Evolutionary conservation across 2,888 invertebrate genomes (phyloP).

Genomic region (Anagyrus pseudococci): DNA sequence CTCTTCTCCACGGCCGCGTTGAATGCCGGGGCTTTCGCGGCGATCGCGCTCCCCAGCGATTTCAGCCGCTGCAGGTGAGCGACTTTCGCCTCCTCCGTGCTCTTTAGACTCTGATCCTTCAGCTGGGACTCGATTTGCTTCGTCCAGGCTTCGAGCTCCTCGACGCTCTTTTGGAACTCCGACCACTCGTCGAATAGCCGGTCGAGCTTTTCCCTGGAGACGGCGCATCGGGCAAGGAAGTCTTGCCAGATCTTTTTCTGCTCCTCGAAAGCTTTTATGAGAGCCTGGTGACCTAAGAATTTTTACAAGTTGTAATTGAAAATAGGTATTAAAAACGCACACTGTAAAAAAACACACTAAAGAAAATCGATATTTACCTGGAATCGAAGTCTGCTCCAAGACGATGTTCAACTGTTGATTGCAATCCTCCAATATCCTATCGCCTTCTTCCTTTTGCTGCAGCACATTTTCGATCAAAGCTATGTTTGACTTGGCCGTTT

Average conservation of each 20-base stretch:
- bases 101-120: constrained; percentile 88
- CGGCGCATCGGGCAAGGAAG: constrained; percentile 75
- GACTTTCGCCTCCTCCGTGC: constrained; percentile 82
- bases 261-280: constrained; percentile 77
- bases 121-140: constrained; percentile 84
- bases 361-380: constrained; percentile 62
- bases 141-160: constrained; percentile 83
- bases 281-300: constrained; percentile 67
- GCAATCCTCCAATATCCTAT: constrained; percentile 73
- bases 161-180: constrained; percentile 79
- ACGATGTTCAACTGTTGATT: constrained; percentile 76
- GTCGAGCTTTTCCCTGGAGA: constrained; percentile 75
- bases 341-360: neutral
- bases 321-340: neutral
- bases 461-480: constrained; percentile 77
- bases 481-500: constrained; percentile 78
- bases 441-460: constrained; percentile 76
- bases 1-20: constrained; percentile 72
- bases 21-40: constrained; percentile 73
- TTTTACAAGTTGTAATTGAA: neutral
- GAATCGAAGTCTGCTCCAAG: constrained; percentile 77
- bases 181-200: constrained; percentile 82
- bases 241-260: constrained; percentile 78
- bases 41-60: constrained; percentile 74
- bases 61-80: constrained; percentile 80